These are phyloP conservation scores for Ptyas mucosa DNA, from an alignment of 2,113 vertebrate species.

Conservation along the genomic window DNA sequence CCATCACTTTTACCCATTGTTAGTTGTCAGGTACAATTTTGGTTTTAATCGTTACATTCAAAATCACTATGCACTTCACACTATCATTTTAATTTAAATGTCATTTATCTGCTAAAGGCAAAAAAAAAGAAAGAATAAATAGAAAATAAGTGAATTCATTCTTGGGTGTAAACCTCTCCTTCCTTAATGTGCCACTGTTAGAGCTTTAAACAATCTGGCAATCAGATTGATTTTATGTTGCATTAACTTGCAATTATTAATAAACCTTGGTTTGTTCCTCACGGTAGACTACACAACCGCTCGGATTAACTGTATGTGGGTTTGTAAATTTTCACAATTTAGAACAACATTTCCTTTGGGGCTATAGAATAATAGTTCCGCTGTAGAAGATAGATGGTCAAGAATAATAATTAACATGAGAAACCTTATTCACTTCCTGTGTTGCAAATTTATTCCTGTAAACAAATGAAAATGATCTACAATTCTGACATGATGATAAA, in stretches of 20 bases:
- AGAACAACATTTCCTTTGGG: not conserved
- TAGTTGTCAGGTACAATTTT: slow-evolving; percentile 43
- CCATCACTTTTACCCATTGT: slow-evolving; percentile 35
- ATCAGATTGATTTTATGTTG: slow-evolving; percentile 16
- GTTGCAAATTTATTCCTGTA: not conserved
- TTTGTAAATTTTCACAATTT: not conserved
- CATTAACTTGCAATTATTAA: slow-evolving; percentile 32
- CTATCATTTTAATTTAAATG: slow-evolving; percentile 37
- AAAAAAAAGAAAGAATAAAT: slow-evolving; percentile 26
- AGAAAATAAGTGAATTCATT: slow-evolving; percentile 30
- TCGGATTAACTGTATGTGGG: not conserved
- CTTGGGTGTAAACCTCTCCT: slow-evolving; percentile 1
- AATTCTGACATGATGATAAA: not conserved
- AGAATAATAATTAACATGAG: not conserved
- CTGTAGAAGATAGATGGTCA: not conserved
- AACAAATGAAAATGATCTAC: not conserved
- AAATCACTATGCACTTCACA: slow-evolving; percentile 22
- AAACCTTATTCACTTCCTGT: not conserved
- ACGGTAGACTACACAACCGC: not conserved
- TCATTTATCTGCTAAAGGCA: slow-evolving; percentile 26
- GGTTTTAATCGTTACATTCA: slow-evolving; percentile 30
- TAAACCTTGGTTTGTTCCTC: not conserved
- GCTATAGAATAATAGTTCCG: not conserved
- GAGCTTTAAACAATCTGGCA: slow-evolving; percentile 26
- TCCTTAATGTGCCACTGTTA: slow-evolving; percentile 5